phyloP scores from a whole-genome alignment of 2,113 vertebrate genomes.

The Vulpes ferrilata region DNA sequence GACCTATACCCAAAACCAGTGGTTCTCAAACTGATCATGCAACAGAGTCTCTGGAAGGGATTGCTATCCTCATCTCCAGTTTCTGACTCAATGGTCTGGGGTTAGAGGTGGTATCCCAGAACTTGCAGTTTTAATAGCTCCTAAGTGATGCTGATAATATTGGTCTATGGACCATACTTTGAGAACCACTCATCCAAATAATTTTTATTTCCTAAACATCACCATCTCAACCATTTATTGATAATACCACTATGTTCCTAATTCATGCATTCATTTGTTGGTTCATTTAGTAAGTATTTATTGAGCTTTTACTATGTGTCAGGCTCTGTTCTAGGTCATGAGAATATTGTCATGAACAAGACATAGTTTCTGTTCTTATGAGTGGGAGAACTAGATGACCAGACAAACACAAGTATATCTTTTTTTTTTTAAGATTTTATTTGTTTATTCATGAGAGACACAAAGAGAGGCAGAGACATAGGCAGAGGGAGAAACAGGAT shows the following conservation, averaged over 20 bases:
- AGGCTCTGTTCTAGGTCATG: background rate
- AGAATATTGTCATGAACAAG: conserved; percentile 20
- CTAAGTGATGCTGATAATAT: background rate
- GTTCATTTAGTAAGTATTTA: conserved; percentile 1
- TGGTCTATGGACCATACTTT: background rate
- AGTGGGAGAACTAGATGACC: background rate
- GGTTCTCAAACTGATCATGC: background rate
- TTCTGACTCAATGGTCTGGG: background rate
- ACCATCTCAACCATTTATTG: conserved; percentile 7
- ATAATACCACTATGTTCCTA: background rate
- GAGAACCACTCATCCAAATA: background rate
- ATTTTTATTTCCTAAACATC: conserved; percentile 18
- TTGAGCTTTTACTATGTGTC: background rate
- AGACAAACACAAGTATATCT: background rate
- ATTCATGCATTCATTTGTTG: background rate
- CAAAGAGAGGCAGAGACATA: too few relatives aligned
- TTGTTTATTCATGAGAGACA: too few relatives aligned
- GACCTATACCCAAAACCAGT: background rate
- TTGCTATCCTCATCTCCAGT: background rate
- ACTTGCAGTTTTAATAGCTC: conserved; percentile 20
- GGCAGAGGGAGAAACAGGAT: too few relatives aligned
- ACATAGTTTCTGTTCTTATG: background rate
- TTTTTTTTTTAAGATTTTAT: too few relatives aligned
- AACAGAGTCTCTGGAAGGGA: background rate
- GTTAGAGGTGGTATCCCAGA: background rate